Percentiles rank a stretch among this genome's conserved stretches.
Evolutionary conservation across 2,888 invertebrate genomes (phyloP).

Genomic region (Rhamnusium bicolor): DNA sequence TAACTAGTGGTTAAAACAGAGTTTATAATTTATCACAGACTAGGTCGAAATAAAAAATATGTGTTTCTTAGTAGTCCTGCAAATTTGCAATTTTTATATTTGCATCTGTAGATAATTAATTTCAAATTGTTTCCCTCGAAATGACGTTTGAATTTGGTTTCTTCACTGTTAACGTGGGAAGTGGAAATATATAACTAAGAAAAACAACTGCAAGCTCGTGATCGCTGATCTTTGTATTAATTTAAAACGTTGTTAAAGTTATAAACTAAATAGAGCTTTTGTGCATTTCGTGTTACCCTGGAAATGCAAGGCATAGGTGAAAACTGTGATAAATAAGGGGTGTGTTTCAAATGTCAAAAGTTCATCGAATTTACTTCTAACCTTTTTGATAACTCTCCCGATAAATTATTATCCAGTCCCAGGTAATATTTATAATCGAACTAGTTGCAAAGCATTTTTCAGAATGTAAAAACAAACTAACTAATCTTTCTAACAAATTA

Average conservation of each 20-base stretch:
- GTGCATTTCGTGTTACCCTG: conserved; percentile 40
- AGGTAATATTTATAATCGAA: neutral
- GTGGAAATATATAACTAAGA: neutral
- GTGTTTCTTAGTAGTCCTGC: no score
- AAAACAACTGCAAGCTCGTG: neutral
- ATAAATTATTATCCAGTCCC: neutral
- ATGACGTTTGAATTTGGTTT: neutral
- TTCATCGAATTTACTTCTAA: conserved; percentile 51
- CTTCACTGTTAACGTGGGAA: neutral
- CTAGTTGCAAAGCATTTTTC: neutral
- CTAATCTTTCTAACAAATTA: neutral
- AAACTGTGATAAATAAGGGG: conserved; percentile 19
- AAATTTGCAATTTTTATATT: no score
- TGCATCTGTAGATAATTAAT: no score
- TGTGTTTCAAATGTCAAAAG: conserved; percentile 60
- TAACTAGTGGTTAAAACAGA: no score
- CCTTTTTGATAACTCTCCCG: conserved; percentile 31
- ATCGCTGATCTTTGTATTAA: conserved; percentile 31
- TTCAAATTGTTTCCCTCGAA: no score
- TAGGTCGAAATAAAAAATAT: no score
- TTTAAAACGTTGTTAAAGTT: conserved; percentile 23
- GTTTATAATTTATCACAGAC: no score
- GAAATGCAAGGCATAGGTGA: conserved; percentile 26
- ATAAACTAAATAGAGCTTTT: conserved; percentile 27
- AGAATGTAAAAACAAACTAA: neutral